These are phyloP conservation scores for Pristionchus maxplancki DNA, from an alignment of 2,888 invertebrate genomes.

Conservation along the genomic window DNA sequence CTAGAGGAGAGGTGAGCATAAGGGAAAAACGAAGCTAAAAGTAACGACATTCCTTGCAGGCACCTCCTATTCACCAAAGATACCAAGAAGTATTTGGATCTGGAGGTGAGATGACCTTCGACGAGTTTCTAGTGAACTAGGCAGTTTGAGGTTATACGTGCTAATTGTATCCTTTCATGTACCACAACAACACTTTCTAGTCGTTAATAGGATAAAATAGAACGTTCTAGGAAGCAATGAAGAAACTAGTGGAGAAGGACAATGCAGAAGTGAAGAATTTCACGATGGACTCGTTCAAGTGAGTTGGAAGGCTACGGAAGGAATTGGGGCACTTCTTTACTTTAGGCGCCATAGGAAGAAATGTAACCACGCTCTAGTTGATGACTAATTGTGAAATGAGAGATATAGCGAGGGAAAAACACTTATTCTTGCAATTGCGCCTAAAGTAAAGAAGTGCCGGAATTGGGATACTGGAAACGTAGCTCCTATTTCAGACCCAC, in stretches of 20 bases:
- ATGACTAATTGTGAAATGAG: not conserved
- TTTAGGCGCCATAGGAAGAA: too few relatives aligned
- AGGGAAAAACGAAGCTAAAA: not conserved
- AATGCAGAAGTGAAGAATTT: not conserved
- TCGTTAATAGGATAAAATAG: not conserved
- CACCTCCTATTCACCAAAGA: not conserved
- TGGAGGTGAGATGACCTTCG: not conserved
- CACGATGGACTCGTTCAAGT: constrained; percentile 45
- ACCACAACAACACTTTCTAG: not conserved
- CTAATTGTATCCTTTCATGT: not conserved
- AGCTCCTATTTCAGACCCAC: constrained; percentile 46
- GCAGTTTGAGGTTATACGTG: not conserved
- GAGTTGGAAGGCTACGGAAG: not conserved
- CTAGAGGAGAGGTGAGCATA: not conserved
- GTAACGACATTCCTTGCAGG: not conserved
- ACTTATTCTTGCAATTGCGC: too few relatives aligned
- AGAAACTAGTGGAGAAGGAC: constrained; percentile 41
- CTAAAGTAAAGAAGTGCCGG: too few relatives aligned
- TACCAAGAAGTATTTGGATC: not conserved
- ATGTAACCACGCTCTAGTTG: too few relatives aligned
- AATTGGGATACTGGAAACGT: not conserved
- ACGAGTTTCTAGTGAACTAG: too few relatives aligned
- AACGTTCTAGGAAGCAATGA: constrained; percentile 16
- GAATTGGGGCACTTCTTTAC: too few relatives aligned
- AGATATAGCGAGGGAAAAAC: too few relatives aligned